phyloP scores from a whole-genome alignment of 2,113 vertebrate genomes.

The Sakesphorus luctuosus region DNA sequence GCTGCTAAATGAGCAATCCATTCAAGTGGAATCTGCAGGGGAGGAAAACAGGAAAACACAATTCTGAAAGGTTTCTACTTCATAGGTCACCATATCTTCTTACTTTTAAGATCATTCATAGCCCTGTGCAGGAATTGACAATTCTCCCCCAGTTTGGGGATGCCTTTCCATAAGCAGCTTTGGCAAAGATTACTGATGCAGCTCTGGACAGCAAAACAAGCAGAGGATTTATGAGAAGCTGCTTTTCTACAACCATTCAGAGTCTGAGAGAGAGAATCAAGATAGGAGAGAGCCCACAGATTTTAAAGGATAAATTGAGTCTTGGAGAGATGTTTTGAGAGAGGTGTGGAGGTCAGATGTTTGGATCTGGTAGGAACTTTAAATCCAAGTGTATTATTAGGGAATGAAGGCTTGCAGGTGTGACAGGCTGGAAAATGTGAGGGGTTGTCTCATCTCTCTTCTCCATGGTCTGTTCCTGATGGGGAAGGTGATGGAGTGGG shows the following conservation, averaged over 20 bases:
- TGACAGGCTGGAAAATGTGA: neutral
- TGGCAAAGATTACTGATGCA: slow-evolving; percentile 6
- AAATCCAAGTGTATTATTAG: neutral
- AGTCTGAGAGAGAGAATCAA: neutral
- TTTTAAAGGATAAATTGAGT: neutral
- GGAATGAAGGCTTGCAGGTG: neutral
- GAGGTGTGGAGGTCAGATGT: neutral
- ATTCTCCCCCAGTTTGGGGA: neutral
- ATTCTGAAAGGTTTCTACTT: slow-evolving; percentile 5
- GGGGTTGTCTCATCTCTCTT: neutral
- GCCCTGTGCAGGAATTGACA: neutral
- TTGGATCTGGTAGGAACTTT: neutral
- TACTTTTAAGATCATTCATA: neutral
- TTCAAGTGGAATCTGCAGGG: neutral
- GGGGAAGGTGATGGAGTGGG: neutral
- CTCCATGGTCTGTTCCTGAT: neutral
- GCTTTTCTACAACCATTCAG: neutral
- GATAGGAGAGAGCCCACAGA: neutral
- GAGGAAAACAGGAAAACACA: neutral
- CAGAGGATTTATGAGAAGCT: neutral
- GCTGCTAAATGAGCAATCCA: neutral
- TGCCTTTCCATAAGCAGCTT: neutral
- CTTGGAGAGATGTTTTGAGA: neutral
- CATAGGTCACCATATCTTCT: neutral
- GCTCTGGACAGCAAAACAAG: neutral